phyloP scores from a whole-genome alignment of 2,888 invertebrate species.

The Apotomis turbidana region DNA sequence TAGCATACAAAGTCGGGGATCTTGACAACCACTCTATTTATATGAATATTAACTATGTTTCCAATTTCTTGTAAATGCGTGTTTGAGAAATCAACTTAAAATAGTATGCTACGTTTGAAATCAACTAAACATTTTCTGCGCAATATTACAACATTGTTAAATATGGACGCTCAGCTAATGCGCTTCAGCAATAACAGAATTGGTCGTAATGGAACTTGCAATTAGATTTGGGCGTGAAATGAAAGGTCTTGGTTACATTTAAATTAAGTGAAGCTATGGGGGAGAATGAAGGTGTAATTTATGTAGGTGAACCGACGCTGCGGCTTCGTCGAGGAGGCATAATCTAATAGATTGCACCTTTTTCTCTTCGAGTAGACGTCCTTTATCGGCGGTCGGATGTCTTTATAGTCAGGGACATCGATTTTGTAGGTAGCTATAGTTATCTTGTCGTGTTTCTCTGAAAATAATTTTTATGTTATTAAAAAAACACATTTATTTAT shows the following conservation, averaged over 20 bases:
- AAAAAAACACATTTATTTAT: too few relatives aligned
- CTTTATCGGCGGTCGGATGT: background rate
- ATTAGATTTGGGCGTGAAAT: constrained; percentile 23
- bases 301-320: background rate
- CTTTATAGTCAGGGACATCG: too few relatives aligned
- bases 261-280: background rate
- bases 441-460: too few relatives aligned
- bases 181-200: constrained; percentile 17
- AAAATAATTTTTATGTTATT: too few relatives aligned
- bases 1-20: too few relatives aligned
- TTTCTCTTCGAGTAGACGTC: background rate
- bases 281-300: background rate
- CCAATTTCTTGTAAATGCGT: too few relatives aligned
- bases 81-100: too few relatives aligned
- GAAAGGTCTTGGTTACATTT: constrained; percentile 13
- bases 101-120: too few relatives aligned
- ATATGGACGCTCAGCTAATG: constrained; percentile 4
- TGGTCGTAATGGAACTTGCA: constrained; percentile 14
- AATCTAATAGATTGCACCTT: background rate
- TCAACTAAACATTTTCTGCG: too few relatives aligned
- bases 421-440: too few relatives aligned
- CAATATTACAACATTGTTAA: constrained; percentile 10
- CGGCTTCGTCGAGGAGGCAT: background rate
- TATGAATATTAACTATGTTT: too few relatives aligned
- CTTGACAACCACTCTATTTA: too few relatives aligned